Conservation (phyloP, 2,113 vertebrate species). For the Cranoglanis bouderius region DNA sequence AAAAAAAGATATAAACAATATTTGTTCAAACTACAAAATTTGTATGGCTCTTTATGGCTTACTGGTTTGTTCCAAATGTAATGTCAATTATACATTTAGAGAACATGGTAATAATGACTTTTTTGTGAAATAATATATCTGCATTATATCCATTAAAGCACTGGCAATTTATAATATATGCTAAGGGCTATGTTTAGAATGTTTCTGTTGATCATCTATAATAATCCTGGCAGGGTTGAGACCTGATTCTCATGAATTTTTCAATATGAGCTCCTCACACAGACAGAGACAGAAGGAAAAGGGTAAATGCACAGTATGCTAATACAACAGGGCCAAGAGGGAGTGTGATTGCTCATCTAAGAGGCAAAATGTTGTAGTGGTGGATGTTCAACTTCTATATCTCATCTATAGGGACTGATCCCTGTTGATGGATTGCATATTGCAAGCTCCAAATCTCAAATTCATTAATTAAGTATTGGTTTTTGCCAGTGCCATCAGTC, state of each 20-base stretch:
- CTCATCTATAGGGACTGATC: neutral
- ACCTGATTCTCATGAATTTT: slow-evolving; percentile 43
- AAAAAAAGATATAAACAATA: neutral
- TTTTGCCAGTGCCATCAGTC: neutral
- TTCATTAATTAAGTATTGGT: neutral
- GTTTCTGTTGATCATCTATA: slow-evolving; percentile 29
- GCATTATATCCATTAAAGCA: neutral
- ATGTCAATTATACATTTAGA: neutral
- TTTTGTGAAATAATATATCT: neutral
- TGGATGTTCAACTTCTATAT: neutral
- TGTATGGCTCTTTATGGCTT: neutral
- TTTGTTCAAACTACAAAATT: neutral
- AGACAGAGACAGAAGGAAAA: neutral
- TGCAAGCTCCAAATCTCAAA: neutral
- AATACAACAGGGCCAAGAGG: slow-evolving; percentile 14
- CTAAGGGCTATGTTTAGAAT: slow-evolving; percentile 45
- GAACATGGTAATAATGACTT: neutral
- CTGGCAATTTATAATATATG: slow-evolving; percentile 41
- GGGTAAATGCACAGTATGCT: slow-evolving; percentile 5
- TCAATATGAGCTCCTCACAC: slow-evolving; percentile 8
- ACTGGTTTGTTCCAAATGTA: neutral
- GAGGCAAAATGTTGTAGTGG: neutral
- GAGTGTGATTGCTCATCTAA: neutral
- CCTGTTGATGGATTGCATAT: neutral
- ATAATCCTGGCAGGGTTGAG: slow-evolving; percentile 20